Conservation (phyloP, 2,797 vertebrate species). For the Labeo calbasu region DNA sequence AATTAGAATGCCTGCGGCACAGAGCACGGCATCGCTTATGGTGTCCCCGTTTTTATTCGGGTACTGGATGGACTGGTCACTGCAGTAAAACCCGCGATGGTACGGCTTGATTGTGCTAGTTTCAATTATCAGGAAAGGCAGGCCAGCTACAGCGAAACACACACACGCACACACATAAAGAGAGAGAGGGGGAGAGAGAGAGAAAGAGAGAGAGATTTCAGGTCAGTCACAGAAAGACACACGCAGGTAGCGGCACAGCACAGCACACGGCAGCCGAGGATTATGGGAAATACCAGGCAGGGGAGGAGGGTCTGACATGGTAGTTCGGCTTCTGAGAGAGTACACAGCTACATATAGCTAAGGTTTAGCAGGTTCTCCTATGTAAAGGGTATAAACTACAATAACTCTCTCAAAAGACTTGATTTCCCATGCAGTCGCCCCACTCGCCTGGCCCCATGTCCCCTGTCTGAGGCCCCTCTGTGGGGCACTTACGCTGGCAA, state of each 20-base stretch:
- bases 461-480: constrained; percentile 49
- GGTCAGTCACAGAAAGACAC: constrained; percentile 65
- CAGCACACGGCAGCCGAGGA: constrained; percentile 68
- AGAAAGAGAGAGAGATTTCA: constrained; percentile 66
- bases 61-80: constrained; percentile 95
- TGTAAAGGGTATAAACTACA: constrained; percentile 6
- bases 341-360: not conserved
- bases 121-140: constrained; percentile 99
- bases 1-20: constrained; percentile 93
- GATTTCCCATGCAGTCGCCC: constrained; percentile 54
- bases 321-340: constrained; percentile 47
- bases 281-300: constrained; percentile 63
- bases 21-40: constrained; percentile 94
- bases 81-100: constrained; percentile 96
- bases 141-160: constrained; percentile 81
- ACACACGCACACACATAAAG: constrained; percentile 62
- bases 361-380: not conserved
- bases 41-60: constrained; percentile 94
- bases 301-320: constrained; percentile 41
- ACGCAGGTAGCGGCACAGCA: constrained; percentile 63
- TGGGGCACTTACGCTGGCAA: constrained; percentile 85
- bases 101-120: constrained; percentile 96
- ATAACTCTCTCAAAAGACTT: constrained; percentile 44
- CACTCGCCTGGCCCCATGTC: constrained; percentile 57
- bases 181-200: constrained; percentile 66